These are phyloP conservation scores for Megalopta genalis DNA, from an alignment of 1,140 invertebrate species.

Conservation along the genomic window DNA sequence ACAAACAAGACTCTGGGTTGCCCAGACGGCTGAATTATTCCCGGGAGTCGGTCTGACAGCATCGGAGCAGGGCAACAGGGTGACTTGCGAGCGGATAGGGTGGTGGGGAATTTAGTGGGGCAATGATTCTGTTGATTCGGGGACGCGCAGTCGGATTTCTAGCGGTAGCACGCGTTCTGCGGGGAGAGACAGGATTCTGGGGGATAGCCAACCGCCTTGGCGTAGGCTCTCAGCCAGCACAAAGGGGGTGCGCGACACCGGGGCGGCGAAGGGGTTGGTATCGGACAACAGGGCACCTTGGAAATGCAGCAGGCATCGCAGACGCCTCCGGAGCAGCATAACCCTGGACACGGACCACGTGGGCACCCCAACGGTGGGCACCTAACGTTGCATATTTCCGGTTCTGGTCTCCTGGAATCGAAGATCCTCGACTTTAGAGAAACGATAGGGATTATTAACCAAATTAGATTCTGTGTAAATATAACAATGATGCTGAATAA, in stretches of 20 bases:
- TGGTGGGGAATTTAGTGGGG: not conserved
- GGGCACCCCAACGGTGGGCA: conserved; percentile 71
- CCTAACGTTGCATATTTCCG: conserved; percentile 66
- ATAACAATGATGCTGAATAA: too few species aligned
- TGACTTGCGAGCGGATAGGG: not conserved
- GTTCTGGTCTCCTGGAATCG: conserved; percentile 63
- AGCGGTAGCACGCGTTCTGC: not conserved
- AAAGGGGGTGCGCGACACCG: conserved; percentile 8
- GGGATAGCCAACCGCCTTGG: conserved; percentile 10
- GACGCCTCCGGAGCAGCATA: conserved; percentile 52
- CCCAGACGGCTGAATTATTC: not conserved
- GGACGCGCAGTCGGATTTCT: not conserved
- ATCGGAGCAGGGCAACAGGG: not conserved
- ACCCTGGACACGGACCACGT: conserved; percentile 65
- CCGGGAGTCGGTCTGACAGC: not conserved
- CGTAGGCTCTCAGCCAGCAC: conserved; percentile 10
- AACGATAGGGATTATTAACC: too few species aligned
- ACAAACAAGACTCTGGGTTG: too few species aligned
- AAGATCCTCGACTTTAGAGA: too few species aligned
- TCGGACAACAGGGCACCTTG: conserved; percentile 53
- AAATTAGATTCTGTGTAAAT: too few species aligned
- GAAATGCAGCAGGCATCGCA: conserved; percentile 64
- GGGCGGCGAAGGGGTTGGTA: not conserved
- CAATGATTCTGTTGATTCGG: not conserved
- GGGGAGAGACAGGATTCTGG: conserved; percentile 27